phyloP scores from a whole-genome alignment of 2,888 invertebrate species.

The Lasius fuliginosus region DNA sequence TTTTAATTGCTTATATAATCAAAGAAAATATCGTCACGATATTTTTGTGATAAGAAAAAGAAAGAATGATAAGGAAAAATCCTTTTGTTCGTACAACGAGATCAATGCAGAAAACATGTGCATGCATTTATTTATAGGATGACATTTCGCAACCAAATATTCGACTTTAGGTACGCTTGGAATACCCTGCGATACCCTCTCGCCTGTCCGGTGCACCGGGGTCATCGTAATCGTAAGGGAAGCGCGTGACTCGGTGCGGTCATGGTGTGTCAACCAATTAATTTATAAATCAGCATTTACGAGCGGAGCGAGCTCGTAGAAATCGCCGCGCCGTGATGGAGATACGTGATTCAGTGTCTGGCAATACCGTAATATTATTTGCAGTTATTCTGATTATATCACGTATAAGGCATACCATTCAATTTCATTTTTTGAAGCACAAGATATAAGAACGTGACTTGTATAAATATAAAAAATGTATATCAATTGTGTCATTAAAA shows the following conservation, averaged over 20 bases:
- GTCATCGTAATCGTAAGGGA: constrained; percentile 44
- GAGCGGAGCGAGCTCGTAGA: constrained; percentile 28
- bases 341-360: constrained; percentile 26
- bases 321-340: constrained; percentile 24
- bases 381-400: background rate
- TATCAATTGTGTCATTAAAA: background rate
- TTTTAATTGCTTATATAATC: background rate
- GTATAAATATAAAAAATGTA: background rate
- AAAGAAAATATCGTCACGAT: background rate
- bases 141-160: background rate
- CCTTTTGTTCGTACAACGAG: background rate
- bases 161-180: background rate
- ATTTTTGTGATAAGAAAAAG: background rate
- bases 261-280: constrained; percentile 63
- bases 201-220: constrained; percentile 24
- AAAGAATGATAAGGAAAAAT: background rate
- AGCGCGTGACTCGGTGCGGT: constrained; percentile 60
- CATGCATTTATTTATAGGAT: background rate
- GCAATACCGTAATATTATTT: constrained; percentile 2
- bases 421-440: background rate
- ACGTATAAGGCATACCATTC: background rate
- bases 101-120: background rate
- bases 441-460: background rate
- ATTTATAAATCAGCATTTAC: constrained; percentile 69
- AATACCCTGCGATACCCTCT: constrained; percentile 17